phyloP scores from a whole-genome alignment of 2,797 vertebrate genomes.

The Picus viridis region DNA sequence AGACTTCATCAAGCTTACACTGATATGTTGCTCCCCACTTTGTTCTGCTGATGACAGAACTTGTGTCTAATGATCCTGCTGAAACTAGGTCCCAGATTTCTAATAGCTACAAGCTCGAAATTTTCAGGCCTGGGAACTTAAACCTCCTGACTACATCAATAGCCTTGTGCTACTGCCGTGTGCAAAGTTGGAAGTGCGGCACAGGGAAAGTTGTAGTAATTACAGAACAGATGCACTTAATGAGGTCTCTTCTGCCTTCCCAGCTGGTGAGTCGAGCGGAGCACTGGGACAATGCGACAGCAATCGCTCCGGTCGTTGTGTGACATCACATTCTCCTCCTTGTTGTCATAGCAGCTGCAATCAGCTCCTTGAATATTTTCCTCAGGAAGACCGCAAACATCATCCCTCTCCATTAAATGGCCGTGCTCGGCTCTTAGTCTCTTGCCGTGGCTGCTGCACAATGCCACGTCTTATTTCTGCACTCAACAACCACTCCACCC shows the following conservation, averaged over 20 bases:
- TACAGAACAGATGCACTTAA: constrained; percentile 76
- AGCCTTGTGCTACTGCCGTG: background rate
- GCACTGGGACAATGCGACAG: constrained; percentile 39
- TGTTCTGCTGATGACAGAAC: background rate
- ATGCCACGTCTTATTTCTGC: background rate
- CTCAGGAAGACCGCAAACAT: constrained; percentile 37
- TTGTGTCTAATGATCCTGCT: background rate
- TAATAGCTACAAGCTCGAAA: background rate
- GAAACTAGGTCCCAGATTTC: background rate
- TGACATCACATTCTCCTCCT: constrained; percentile 77
- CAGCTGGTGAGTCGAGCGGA: constrained; percentile 30
- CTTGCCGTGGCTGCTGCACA: background rate
- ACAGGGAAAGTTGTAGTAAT: constrained; percentile 70
- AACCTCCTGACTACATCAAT: background rate
- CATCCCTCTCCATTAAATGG: constrained; percentile 43
- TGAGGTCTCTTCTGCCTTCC: constrained; percentile 77
- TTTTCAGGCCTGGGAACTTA: background rate
- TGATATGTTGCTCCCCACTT: background rate
- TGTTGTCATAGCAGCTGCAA: constrained; percentile 84
- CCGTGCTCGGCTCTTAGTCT: background rate
- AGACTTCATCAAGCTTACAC: background rate
- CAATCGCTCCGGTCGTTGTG: constrained; percentile 64
- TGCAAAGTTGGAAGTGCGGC: constrained; percentile 17
- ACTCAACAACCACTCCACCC: too few species aligned
- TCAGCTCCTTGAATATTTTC: constrained; percentile 67